Conservation (phyloP, 2,113 vertebrate genomes). For the Chaetodon auriga region DNA sequence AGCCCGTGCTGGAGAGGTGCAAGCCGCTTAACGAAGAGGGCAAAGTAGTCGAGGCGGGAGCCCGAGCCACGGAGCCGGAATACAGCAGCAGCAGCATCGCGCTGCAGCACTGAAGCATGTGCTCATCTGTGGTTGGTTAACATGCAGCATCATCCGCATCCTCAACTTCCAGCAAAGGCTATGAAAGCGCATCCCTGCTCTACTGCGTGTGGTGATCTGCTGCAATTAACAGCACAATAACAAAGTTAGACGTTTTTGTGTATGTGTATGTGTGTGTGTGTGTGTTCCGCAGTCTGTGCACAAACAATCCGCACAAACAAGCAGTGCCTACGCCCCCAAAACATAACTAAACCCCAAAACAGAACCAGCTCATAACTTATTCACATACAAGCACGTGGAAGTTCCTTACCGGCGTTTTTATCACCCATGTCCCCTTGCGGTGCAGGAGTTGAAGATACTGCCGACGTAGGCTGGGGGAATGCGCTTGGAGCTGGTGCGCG, state of each 20-base stretch:
- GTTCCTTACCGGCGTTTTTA: conserved; percentile 81
- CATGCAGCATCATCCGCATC: not conserved
- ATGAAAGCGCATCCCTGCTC: not conserved
- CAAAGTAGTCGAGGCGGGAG: not conserved
- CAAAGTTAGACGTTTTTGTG: conserved; percentile 14
- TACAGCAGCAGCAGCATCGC: conserved; percentile 34
- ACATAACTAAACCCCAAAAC: not conserved
- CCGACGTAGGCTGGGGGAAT: conserved; percentile 29
- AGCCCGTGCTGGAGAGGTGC: not conserved
- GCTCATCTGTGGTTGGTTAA: conserved; percentile 23
- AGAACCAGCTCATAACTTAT: conserved; percentile 6
- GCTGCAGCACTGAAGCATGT: conserved; percentile 63
- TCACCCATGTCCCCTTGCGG: conserved; percentile 78
- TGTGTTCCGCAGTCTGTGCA: conserved; percentile 33
- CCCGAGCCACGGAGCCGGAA: conserved; percentile 10
- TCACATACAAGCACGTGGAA: conserved; percentile 29
- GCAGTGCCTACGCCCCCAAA: not conserved
- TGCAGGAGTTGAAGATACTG: conserved; percentile 56
- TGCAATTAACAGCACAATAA: not conserved
- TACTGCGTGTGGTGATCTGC: not conserved
- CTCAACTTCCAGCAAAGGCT: not conserved
- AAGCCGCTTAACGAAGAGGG: not conserved
- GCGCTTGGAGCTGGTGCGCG: conserved; percentile 28
- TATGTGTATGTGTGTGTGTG: no score
- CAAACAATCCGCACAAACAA: not conserved